A percentile compares a stretch with the other conserved stretches of the same genome.
These are phyloP conservation scores for Columba livia DNA, from an alignment of 2,113 vertebrate genomes.

Conservation along the genomic window DNA sequence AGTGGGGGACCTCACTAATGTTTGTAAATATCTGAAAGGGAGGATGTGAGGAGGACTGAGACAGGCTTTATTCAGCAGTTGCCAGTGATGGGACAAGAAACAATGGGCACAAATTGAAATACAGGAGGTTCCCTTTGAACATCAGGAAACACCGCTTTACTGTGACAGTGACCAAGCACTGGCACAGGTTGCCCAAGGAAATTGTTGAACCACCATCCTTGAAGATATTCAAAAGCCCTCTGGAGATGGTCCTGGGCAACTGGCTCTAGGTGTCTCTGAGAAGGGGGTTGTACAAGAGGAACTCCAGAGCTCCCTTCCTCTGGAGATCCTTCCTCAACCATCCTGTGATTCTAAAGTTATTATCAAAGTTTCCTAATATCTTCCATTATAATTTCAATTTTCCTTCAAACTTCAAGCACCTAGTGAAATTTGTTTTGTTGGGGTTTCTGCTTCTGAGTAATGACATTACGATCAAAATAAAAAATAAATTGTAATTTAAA, in stretches of 20 bases:
- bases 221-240: background rate
- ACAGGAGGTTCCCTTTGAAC: too few relatives aligned
- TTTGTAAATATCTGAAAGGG: background rate
- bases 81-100: too few relatives aligned
- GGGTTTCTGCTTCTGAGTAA: background rate
- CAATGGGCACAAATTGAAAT: too few relatives aligned
- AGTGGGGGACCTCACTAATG: background rate
- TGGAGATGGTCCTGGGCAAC: background rate
- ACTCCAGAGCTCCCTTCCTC: background rate
- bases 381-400: background rate
- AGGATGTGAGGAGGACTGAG: background rate
- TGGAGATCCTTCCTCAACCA: background rate
- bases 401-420: background rate
- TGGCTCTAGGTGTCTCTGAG: background rate
- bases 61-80: too few relatives aligned
- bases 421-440: background rate
- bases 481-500: background rate
- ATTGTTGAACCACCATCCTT: background rate
- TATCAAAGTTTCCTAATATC: background rate
- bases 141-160: too few relatives aligned
- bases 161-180: background rate
- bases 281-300: background rate
- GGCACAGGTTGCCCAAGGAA: background rate
- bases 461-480: background rate
- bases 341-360: background rate